phyloP scores from a whole-genome alignment of 1,140 invertebrate species.

The Eueides isabella region DNA sequence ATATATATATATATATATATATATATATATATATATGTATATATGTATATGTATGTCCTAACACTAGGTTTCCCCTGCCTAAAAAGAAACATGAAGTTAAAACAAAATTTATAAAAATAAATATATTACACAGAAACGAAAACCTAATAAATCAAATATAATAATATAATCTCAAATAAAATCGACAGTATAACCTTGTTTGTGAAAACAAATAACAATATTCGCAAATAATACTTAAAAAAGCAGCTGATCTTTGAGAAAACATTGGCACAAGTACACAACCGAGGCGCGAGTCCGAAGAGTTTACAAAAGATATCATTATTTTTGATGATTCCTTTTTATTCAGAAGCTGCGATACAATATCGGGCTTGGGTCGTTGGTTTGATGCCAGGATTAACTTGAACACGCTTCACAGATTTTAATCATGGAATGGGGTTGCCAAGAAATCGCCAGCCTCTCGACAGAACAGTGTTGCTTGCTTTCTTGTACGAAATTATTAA shows the following conservation, averaged over 20 bases:
- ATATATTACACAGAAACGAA: too few species aligned
- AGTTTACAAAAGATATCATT: slow-evolving; percentile 45
- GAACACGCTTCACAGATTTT: slow-evolving; percentile 59
- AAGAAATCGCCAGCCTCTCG: slow-evolving; percentile 43
- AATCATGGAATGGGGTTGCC: slow-evolving; percentile 55
- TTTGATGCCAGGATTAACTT: slow-evolving; percentile 60
- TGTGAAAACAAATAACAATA: background rate
- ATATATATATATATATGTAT: too few species aligned
- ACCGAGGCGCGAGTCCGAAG: slow-evolving; percentile 28
- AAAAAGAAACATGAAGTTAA: too few species aligned
- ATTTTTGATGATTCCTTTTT: slow-evolving; percentile 49
- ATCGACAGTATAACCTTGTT: too few species aligned
- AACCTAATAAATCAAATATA: too few species aligned
- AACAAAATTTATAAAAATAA: too few species aligned
- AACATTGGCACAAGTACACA: slow-evolving; percentile 32
- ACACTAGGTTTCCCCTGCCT: too few species aligned
- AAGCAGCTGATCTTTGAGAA: slow-evolving; percentile 16
- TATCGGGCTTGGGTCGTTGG: slow-evolving; percentile 47
- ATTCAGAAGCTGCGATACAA: slow-evolving; percentile 44
- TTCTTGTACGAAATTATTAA: background rate
- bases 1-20: too few species aligned
- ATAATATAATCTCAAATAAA: too few species aligned
- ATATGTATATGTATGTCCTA: too few species aligned
- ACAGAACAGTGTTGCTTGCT: background rate
- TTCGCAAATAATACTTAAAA: background rate